A percentile compares a stretch with the other conserved stretches of the same genome.
Conservation (phyloP, 2,797 vertebrate species). For the Ciconia nigra region DNA sequence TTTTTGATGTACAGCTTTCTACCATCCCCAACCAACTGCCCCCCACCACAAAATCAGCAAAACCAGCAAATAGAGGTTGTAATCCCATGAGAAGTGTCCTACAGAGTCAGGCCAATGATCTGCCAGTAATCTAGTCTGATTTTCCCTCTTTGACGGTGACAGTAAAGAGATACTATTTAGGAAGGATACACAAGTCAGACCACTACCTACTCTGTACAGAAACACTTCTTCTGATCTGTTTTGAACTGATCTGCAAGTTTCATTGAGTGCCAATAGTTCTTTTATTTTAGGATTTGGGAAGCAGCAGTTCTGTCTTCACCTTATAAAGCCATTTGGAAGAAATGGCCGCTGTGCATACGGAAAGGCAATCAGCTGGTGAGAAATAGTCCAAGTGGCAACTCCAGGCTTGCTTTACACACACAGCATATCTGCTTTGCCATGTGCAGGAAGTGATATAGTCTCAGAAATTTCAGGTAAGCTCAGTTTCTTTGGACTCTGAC, state of each 20-base stretch:
- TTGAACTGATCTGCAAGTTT: neutral
- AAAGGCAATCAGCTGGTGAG: neutral
- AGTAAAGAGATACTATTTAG: neutral
- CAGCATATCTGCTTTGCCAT: neutral
- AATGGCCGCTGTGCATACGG: neutral
- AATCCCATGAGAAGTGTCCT: neutral
- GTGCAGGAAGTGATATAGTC: neutral
- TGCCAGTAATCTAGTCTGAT: neutral
- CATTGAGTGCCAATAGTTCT: neutral
- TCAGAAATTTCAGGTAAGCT: neutral
- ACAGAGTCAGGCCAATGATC: neutral
- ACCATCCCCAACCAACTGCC: neutral
- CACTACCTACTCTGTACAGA: neutral
- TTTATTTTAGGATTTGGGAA: neutral
- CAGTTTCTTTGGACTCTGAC: neutral
- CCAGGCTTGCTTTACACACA: neutral
- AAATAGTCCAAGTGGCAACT: neutral
- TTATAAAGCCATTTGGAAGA: neutral
- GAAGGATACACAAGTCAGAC: neutral
- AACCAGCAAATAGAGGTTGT: neutral
- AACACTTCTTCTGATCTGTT: neutral
- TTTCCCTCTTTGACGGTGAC: neutral
- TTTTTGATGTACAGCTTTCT: neutral
- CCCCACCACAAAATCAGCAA: neutral
- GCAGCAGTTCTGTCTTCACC: neutral